Evolutionary conservation across 2,113 vertebrate genomes (phyloP).

Genomic region (Recurvirostra avosetta): DNA sequence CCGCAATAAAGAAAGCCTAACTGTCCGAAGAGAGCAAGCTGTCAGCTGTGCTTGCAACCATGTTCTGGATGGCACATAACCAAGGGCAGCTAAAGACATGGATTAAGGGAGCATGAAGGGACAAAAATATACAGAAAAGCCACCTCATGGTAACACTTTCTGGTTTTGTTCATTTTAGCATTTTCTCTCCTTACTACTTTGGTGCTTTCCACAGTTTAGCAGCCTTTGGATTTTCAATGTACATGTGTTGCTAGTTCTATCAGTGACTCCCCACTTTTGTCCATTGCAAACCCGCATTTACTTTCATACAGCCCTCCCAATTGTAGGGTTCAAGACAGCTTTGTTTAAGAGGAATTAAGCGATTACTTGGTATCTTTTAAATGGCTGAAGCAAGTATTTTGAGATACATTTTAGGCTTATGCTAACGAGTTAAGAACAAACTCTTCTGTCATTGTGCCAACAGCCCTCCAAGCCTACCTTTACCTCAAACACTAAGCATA

Average conservation of each 20-base stretch:
- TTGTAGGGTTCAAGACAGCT: background rate
- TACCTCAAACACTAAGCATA: background rate
- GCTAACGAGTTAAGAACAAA: background rate
- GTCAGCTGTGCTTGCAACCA: background rate
- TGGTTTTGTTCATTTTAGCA: background rate
- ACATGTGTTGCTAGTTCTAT: accelerated
- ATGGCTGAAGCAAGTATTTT: background rate
- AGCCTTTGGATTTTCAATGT: background rate
- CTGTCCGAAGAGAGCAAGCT: background rate
- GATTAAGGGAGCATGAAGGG: background rate
- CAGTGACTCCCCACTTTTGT: background rate
- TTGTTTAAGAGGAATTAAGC: background rate
- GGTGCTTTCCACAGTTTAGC: background rate
- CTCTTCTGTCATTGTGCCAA: background rate
- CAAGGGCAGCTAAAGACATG: background rate
- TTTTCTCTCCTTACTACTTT: background rate
- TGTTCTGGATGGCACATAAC: background rate
- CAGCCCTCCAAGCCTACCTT: background rate
- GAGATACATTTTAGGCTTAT: background rate
- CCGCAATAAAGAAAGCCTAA: background rate
- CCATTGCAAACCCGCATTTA: background rate
- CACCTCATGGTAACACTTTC: background rate
- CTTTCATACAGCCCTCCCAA: background rate
- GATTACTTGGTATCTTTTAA: background rate
- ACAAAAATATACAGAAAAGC: background rate